Base-by-base conservation (phyloP, 2,888 invertebrate species). In the Orthosia gracilis region DNA sequence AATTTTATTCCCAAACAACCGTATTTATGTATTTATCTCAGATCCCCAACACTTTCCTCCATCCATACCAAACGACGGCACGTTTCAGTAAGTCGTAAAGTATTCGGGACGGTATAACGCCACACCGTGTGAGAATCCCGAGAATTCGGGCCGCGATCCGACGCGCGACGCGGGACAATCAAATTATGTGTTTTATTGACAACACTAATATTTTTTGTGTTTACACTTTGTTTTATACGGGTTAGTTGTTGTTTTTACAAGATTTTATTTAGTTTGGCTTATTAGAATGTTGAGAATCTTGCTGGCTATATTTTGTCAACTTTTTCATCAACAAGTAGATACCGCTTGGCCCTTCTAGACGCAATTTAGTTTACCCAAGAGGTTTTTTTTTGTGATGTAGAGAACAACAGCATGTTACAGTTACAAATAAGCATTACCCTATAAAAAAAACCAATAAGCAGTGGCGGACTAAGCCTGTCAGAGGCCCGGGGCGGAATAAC, bases 101-200 rank as follows among this genome's bases (percentile, higher is more conserved):
- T 71, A 47, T 4, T 13, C 54, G 47, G 45, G 74, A 67, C 54
- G 65, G 67, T 50, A 55, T 61, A 62, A 62, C 82, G 85, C 82
- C 77, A 73, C 85, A 82, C 85, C 78, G 81, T 81, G 79, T 62
- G 69, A 83, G 89, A 85, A 89, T 88, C 88, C 86, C 76, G 67
- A 70, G 88, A 88, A 88, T 88, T 80, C 62, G 81, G 82, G 65
- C 69, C 77, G 74, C 57, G 64, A 40, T 40, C 40, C 40, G 40
- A 57, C 63, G 70, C 77, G 80, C 76, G 82, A 82, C 77, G 78
- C 85, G 78, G 85, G 82, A 83, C 81, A 65, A 89, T 89, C 83
- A 89, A 89, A 86, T 84, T 59, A 77, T 63, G 68, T 85, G 82
- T 82, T 88, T 89, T 88, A 88, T 88, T 74, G 74, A 76, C 74